phyloP scores from a whole-genome alignment of 2,797 vertebrate species.

The Silurus aristotelis region DNA sequence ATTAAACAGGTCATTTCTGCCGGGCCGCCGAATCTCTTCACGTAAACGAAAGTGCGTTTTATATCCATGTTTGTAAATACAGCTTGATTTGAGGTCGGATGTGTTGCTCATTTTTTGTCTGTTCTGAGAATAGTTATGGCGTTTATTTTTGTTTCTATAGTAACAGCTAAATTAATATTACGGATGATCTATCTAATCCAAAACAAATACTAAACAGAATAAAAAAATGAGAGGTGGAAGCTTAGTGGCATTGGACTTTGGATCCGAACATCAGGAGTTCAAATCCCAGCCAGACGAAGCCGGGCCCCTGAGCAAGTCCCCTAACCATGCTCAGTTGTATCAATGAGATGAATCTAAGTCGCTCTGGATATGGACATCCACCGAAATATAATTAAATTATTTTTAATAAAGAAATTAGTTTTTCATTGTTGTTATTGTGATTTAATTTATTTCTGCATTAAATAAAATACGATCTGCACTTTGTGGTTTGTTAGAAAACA shows the following conservation, averaged over 20 bases:
- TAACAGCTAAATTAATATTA: neutral
- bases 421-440: too few relatives aligned
- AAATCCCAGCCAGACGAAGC: too few relatives aligned
- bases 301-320: too few relatives aligned
- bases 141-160: neutral
- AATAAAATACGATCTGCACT: too few relatives aligned
- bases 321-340: too few relatives aligned
- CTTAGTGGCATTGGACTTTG: neutral
- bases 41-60: neutral
- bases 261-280: too few relatives aligned
- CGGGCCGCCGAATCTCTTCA: neutral
- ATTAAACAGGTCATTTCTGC: neutral
- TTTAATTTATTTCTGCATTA: too few relatives aligned
- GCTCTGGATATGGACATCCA: too few relatives aligned
- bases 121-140: neutral
- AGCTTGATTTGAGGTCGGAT: neutral
- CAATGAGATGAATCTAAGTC: too few relatives aligned
- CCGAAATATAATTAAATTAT: too few relatives aligned
- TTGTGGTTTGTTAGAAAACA: neutral
- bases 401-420: too few relatives aligned
- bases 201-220: neutral
- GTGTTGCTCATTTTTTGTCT: neutral
- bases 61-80: neutral
- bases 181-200: neutral
- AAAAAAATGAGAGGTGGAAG: neutral